Base-by-base conservation (phyloP, 1,140 invertebrate genomes). In the Capitella teleta region DNA sequence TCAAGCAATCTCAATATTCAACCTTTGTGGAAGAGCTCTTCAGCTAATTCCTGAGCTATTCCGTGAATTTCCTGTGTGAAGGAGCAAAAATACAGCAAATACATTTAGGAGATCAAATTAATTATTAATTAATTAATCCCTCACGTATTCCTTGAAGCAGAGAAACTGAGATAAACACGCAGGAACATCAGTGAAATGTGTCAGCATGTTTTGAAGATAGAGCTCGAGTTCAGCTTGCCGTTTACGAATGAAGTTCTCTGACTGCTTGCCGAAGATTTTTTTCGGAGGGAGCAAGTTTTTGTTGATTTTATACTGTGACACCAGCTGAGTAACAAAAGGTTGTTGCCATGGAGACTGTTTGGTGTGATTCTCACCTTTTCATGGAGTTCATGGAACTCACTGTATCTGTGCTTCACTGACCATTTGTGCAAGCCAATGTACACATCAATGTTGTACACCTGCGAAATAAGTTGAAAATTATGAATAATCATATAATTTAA, bases 261-360 rank as follows among this genome's bases (percentile, higher is more conserved):
- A 80, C 57, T 80, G 80, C 57, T 84, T 85, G 0, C 84, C 82
- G 60, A 87, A 80, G 14, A 92, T 75, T 72, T 92, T 92, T 66
- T 95, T 95, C 3, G 87, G 86, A 16, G 91, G 91, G 12, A 95
- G 65, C 47, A 90, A 75, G 58, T 87, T 86, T 66, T 85, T 87
- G 45, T 73, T 68, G 3, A 73, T 53, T 40, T 63, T 64, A 51
- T 58, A 62, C 19, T 57, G 47, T n/a, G 58, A 24, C 23, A 44
- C 42, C 8, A 44, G n/a, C 42, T 44, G 42, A 3, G 28, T 26
- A 14, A 41, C 18, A 41, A n/a, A 41, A 41, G 19, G 10, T 19
- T 41, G 10, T 41, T n/a, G 0, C 12, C 38, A 41, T 19, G 18
- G 12, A 19, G 8, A 41, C 10, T n/a, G 18, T 41, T 41, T 41